Evolutionary conservation across 1,140 invertebrate species (phyloP).

Genomic region (Micrasema minimum): DNA sequence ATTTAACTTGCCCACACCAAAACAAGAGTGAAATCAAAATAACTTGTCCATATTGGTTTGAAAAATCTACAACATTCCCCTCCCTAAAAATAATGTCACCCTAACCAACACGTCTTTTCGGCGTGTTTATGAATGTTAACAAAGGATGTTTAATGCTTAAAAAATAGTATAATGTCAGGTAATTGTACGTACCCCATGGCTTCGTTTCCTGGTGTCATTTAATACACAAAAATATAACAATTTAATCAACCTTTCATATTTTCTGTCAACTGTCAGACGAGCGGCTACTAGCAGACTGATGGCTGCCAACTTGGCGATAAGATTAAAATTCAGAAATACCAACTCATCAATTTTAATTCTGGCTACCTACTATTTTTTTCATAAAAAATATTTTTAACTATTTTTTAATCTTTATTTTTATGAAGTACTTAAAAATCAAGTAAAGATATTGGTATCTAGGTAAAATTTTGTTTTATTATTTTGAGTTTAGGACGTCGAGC

Average conservation of each 20-base stretch:
- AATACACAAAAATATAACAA: conserved; percentile 58
- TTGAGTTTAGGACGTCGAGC: too few relatives aligned
- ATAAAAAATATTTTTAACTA: too few relatives aligned
- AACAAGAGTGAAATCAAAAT: conserved; percentile 33
- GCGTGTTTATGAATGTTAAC: conserved; percentile 15
- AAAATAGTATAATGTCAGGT: conserved; percentile 15
- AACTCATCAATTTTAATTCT: too few relatives aligned
- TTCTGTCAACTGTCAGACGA: conserved; percentile 60
- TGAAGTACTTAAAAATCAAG: too few relatives aligned
- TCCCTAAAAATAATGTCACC: conserved; percentile 63
- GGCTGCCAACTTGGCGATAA: conserved; percentile 29
- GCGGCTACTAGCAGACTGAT: conserved; percentile 41
- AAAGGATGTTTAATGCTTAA: conserved; percentile 1
- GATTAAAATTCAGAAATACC: too few relatives aligned
- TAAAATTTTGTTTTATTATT: too few relatives aligned
- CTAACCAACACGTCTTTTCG: conserved; percentile 26
- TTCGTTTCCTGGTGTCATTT: conserved; percentile 75
- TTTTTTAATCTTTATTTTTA: too few relatives aligned
- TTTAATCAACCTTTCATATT: conserved; percentile 44
- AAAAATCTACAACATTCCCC: conserved; percentile 56
- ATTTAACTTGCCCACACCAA: conserved; percentile 14
- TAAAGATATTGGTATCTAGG: too few relatives aligned
- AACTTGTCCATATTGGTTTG: conserved; percentile 39
- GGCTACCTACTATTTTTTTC: too few relatives aligned
- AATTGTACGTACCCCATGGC: conserved; percentile 69